Evolutionary conservation across 2,888 invertebrate genomes (phyloP), one percentile per base, ranked within the genome.

Genomic region (Cybosia mesomella): DNA sequence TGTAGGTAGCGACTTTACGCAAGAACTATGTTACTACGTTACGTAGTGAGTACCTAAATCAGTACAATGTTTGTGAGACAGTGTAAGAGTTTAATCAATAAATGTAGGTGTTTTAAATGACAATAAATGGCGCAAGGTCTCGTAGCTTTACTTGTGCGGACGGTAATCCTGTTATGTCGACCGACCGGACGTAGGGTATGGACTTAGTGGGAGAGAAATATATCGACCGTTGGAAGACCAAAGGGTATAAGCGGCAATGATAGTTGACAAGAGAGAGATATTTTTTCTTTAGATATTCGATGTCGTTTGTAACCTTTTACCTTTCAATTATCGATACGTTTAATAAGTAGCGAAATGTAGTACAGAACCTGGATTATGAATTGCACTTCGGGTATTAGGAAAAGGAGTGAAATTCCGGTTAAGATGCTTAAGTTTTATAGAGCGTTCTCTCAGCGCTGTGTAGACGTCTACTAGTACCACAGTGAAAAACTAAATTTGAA

Each of bases 121-220:
- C 77, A 78, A 79, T 72, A 83, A 85, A 75, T 82, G 78, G 85
- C 73, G 71, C 89, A 80, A 81, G 82, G 81, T 65, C 81, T 75
- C 69, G 72, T 66, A 73, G 78, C 70, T 80, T 80, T 75, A 74
- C 76, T 70, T 78, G 79, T 75, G 76, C 70, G 77, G 72, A 58
- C 61, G 0, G 5, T 90, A 90, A 90, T 90, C 90, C 78, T 84
- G 83, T 90, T 90, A 90, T 64, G 32, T 13, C 58, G 55, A 71
- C 81, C 79, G 55, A 71, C 81, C 79, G 79, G 79, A 77, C 75
- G 24, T 72, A 81, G 72, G 64, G 65, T 73, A 66, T 24, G 71
- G 62, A 18, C 55, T 28, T 36, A 21, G 68, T 64, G n/a, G 10
- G 13, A 9, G 57, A 36, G 13, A 32, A 22, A 32, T 13, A 39